Evolutionary conservation across 2,113 vertebrate species (phyloP), one percentile per base, ranked within the genome.

Genomic region (Microtus richardsoni): DNA sequence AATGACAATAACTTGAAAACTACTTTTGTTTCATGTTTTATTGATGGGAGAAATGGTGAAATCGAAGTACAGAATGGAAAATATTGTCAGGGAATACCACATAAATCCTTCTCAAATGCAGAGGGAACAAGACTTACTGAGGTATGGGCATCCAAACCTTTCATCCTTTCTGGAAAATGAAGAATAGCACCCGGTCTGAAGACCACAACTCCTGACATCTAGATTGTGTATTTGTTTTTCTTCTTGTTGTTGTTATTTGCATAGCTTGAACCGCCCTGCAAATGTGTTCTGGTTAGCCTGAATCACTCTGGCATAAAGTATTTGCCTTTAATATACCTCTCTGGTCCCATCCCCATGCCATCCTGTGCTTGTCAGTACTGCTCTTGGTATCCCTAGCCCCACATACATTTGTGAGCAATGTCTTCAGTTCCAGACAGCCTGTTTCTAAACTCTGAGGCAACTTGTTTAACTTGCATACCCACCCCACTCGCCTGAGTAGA

Each of bases 1-100:
- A 93, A 78, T 95, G 66, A 47, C 41, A 96, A 44, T 73, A 68
- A 36, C 49, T 93, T 91, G 79, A 82, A 87, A 94, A 87, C 70
- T 47, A 87, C 36, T 85, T 96, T 93, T 96, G n/a, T 88, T 94
- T 94, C 30, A 17, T 52, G 41, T 88, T 89, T 95, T 83, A 79
- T 80, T 91, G 8, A 85, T 68, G 26, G 47, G 7, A 3, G 14
- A 66, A 68, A 44, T 62, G 28, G 5, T 84, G 75, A 95, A 85
- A 68, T 73, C 49, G 9, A 80, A 85, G 13, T 52, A 54, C 71
- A 86, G 49, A 68, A 80, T 47, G 75, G 6, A 39, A 84, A 80
- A 21, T 7, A 7, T 89, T 83, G 66, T 87, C 41, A 58, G n/a
- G 21, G 70, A 91, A 79, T 62, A 60, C 8, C 80, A 22, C 36